A percentile compares a stretch with the other conserved stretches of the same genome.
phyloP scores from a whole-genome alignment of 2,113 vertebrate species.

The Piprites chloris region DNA sequence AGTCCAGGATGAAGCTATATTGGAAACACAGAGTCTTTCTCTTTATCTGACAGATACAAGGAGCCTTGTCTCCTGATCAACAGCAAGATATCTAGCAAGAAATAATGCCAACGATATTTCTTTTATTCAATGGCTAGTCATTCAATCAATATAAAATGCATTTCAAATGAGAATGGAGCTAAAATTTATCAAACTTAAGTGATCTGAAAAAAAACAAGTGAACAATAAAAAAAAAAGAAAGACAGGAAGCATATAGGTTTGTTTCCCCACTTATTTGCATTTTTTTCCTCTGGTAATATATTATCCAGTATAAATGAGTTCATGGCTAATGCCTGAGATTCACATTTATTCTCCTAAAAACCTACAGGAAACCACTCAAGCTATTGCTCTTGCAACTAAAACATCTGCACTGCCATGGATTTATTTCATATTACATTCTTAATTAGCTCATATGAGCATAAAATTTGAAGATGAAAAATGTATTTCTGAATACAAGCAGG shows the following conservation, averaged over 20 bases:
- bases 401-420: background rate
- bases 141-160: constrained; percentile 6
- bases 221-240: constrained; percentile 2
- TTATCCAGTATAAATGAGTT: constrained; percentile 12
- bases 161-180: background rate
- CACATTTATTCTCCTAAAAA: constrained; percentile 38
- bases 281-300: constrained; percentile 5
- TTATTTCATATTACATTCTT: constrained; percentile 18
- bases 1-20: background rate
- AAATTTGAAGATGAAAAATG: constrained; percentile 38
- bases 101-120: background rate
- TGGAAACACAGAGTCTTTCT: background rate
- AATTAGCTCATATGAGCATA: constrained; percentile 29
- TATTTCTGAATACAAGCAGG: background rate
- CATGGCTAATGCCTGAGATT: background rate
- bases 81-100: background rate
- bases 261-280: background rate
- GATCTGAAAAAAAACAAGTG: background rate
- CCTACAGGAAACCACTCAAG: constrained; percentile 11
- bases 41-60: constrained; percentile 18
- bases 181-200: constrained; percentile 5
- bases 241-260: background rate
- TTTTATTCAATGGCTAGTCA: background rate
- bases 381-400: constrained; percentile 18
- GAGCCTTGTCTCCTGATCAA: background rate